phyloP scores from a whole-genome alignment of 2,113 vertebrate species.

The Lycocorax pyrrhopterus region DNA sequence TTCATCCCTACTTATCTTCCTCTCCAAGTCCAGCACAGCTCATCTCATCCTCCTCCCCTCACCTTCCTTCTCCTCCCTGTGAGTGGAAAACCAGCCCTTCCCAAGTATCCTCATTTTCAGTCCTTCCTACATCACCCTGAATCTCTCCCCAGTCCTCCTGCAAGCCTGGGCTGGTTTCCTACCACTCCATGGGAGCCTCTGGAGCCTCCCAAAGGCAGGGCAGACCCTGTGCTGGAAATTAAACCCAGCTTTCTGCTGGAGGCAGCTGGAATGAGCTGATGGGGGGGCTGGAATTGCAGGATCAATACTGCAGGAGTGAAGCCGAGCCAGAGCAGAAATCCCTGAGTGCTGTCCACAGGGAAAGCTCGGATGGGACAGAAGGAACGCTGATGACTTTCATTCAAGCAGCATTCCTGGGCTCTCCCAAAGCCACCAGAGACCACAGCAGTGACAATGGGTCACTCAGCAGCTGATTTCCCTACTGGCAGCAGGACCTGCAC shows the following conservation, averaged over 20 bases:
- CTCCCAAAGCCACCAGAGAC: background rate
- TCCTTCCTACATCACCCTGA: background rate
- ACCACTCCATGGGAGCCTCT: rapidly evolving
- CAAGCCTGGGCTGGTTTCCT: background rate
- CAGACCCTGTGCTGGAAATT: background rate
- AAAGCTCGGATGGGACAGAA: rapidly evolving
- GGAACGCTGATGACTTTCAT: background rate
- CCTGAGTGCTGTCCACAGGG: background rate
- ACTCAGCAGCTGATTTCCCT: background rate
- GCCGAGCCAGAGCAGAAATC: background rate
- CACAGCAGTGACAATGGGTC: rapidly evolving
- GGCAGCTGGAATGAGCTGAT: background rate
- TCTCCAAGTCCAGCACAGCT: background rate
- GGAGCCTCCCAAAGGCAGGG: background rate
- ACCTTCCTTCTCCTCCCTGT: background rate
- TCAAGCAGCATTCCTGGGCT: background rate
- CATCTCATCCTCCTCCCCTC: background rate
- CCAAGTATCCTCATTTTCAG: background rate
- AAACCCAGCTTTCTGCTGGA: background rate
- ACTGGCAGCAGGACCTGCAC: background rate
- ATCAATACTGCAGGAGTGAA: background rate
- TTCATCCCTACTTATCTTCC: background rate
- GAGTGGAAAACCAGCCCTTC: background rate
- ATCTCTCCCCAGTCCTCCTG: background rate
- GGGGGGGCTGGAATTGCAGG: background rate